These are phyloP conservation scores for Bathynomus jamesi DNA, from an alignment of 1,140 invertebrate genomes.

Conservation along the genomic window DNA sequence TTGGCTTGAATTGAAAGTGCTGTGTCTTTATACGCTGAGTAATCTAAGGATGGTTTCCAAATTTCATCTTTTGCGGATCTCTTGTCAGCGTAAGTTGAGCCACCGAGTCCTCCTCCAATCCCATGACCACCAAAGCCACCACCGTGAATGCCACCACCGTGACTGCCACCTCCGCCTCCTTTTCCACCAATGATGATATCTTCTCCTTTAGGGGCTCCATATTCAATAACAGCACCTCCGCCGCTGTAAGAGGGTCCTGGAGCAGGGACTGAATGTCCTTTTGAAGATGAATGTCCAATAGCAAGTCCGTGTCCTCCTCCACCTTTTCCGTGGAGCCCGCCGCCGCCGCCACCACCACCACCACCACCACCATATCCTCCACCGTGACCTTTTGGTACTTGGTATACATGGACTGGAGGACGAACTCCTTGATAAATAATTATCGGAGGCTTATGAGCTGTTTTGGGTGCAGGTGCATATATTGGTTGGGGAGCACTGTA, in stretches of 20 bases:
- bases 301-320: constrained; percentile 1
- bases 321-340: not conserved
- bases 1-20: not conserved
- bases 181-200: constrained; percentile 26
- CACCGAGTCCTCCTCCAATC: not conserved
- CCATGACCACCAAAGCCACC: not conserved
- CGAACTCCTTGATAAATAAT: not conserved
- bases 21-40: not conserved
- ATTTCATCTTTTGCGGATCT: not conserved
- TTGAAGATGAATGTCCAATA: too few species aligned
- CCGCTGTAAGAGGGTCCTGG: constrained; percentile 2
- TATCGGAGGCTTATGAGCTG: not conserved
- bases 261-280: constrained; percentile 15
- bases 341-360: constrained; percentile 5
- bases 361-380: not conserved
- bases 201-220: constrained; percentile 33
- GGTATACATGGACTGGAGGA: not conserved
- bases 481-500: constrained; percentile 27
- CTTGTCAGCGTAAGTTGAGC: not conserved
- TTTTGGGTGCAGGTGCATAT: constrained; percentile 40
- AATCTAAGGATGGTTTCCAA: not conserved
- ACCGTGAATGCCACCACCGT: too few species aligned
- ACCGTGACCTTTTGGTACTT: not conserved
- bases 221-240: not conserved
- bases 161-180: constrained; percentile 17